Evolutionary conservation across 1,140 invertebrate genomes (phyloP).

Genomic region (Monochamus saltuarius): DNA sequence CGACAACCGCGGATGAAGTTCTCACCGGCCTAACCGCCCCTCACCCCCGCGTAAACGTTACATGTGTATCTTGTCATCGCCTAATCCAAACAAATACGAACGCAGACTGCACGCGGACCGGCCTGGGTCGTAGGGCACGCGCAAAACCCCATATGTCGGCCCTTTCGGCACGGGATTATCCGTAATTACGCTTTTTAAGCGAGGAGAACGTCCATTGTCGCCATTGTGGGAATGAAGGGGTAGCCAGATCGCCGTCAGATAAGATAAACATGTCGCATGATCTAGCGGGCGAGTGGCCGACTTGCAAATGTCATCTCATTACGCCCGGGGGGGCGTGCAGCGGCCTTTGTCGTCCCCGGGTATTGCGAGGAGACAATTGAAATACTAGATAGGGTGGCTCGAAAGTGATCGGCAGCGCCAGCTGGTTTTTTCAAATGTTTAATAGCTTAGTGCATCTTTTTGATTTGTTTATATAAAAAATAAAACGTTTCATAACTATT

Average conservation of each 20-base stretch:
- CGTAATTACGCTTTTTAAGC: slow-evolving; percentile 50
- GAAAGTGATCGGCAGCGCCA: neutral
- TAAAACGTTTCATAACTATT: no score
- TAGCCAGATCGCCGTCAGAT: slow-evolving; percentile 44
- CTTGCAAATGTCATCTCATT: slow-evolving; percentile 45
- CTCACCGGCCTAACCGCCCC: no score
- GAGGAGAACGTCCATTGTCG: slow-evolving; percentile 42
- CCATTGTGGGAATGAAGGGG: slow-evolving; percentile 42
- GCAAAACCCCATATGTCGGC: slow-evolving; percentile 48
- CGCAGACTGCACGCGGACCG: neutral
- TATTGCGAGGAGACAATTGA: slow-evolving; percentile 16
- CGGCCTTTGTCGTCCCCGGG: slow-evolving; percentile 28
- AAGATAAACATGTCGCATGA: slow-evolving; percentile 49
- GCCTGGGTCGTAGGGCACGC: slow-evolving; percentile 18
- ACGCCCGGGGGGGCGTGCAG: slow-evolving; percentile 12
- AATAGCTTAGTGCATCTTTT: no score
- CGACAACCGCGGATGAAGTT: no score
- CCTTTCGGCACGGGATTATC: slow-evolving; percentile 43
- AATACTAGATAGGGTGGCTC: neutral
- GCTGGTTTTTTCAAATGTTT: neutral
- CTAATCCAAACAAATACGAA: slow-evolving; percentile 21
- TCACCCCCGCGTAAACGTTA: slow-evolving; percentile 10
- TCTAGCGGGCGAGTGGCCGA: slow-evolving; percentile 33
- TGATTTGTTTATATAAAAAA: no score
- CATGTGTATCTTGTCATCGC: slow-evolving; percentile 22